Percentiles rank a stretch among this genome's conserved stretches.
Conservation (phyloP, 2,113 vertebrate species). For the Toxotes chatareus region DNA sequence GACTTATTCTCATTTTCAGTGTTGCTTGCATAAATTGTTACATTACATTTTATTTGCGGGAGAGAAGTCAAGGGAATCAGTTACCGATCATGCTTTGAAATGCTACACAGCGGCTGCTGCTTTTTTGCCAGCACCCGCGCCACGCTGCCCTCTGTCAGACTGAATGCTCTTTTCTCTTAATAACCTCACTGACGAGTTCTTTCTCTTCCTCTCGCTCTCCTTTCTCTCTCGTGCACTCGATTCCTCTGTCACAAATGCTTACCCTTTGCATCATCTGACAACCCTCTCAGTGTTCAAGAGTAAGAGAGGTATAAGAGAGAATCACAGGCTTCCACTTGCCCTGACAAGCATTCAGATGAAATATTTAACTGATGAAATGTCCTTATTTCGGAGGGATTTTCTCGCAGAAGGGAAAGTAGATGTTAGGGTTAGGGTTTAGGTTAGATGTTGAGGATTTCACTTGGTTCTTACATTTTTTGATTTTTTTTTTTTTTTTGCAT, state of each 20-base stretch:
- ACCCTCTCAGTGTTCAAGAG: constrained; percentile 48
- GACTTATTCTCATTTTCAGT: constrained; percentile 26
- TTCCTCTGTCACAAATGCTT: constrained; percentile 62
- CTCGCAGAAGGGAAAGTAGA: constrained; percentile 10
- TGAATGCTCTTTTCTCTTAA: constrained; percentile 75
- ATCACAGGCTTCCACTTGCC: constrained; percentile 51
- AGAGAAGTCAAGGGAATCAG: constrained; percentile 61
- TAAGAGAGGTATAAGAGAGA: constrained; percentile 31
- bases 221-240: constrained; percentile 30
- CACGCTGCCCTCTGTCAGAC: constrained; percentile 64
- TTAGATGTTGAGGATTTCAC: constrained; percentile 29
- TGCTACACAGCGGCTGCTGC: constrained; percentile 51
- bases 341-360: constrained; percentile 65
- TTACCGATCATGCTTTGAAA: constrained; percentile 64
- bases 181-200: constrained; percentile 64
- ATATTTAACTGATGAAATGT: constrained; percentile 60
- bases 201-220: constrained; percentile 36
- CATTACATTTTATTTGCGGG: constrained; percentile 61
- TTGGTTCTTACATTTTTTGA: background rate
- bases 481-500: background rate
- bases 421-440: constrained; percentile 9
- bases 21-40: constrained; percentile 44
- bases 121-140: constrained; percentile 32
- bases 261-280: constrained; percentile 76
- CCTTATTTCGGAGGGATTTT: constrained; percentile 26